Evolutionary conservation across 2,888 invertebrate genomes (phyloP).

Genomic region (Euzophera pinguis): DNA sequence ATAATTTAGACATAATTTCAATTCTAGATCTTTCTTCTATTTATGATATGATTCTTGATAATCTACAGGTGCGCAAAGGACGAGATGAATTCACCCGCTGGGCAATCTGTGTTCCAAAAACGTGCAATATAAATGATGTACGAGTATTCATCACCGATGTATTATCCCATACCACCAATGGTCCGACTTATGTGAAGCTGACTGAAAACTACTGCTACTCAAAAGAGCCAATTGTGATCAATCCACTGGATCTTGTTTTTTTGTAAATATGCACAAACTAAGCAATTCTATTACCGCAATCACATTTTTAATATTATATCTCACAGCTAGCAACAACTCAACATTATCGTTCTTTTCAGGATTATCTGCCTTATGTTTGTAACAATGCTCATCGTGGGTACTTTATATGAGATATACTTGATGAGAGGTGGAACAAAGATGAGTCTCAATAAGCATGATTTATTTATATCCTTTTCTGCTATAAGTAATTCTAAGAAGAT

Average conservation of each 20-base stretch:
- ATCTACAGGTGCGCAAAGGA: slow-evolving; percentile 58
- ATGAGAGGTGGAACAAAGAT: slow-evolving; percentile 45
- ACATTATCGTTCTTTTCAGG: no score
- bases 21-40: no score
- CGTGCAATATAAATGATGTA: slow-evolving; percentile 76
- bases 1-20: no score
- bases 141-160: slow-evolving; percentile 68
- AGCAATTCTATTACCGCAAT: no score
- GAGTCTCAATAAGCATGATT: slow-evolving; percentile 38
- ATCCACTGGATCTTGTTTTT: slow-evolving; percentile 54
- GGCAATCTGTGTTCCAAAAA: slow-evolving; percentile 83
- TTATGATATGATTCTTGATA: no score
- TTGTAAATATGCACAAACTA: slow-evolving; percentile 38
- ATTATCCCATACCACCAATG: slow-evolving; percentile 52
- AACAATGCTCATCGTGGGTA: slow-evolving; percentile 62
- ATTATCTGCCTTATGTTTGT: slow-evolving; percentile 66
- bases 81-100: slow-evolving; percentile 77
- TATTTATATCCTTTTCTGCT: slow-evolving; percentile 78
- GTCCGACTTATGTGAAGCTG: slow-evolving; percentile 62
- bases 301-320: no score
- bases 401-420: slow-evolving; percentile 58
- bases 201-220: slow-evolving; percentile 73
- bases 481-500: slow-evolving; percentile 81
- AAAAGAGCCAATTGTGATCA: slow-evolving; percentile 53
- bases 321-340: no score